Base-by-base conservation (phyloP, 2,888 invertebrate species). In the Melipona bicolor region DNA sequence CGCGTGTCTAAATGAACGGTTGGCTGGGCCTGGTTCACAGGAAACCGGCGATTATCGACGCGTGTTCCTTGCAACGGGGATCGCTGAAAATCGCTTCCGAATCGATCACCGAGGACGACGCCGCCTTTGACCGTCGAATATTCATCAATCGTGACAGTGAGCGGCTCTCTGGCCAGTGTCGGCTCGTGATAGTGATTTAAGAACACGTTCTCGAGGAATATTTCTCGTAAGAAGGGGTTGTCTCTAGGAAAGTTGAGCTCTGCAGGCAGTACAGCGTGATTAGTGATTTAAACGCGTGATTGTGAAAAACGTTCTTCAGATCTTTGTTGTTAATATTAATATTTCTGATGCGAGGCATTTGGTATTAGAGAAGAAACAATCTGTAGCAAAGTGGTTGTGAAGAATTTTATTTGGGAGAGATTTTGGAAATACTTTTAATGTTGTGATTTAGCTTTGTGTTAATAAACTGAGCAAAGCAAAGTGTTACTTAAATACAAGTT, bases 41-140 rank as follows among this genome's bases (percentile, higher is more conserved):
- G 84, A 85, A 80, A 67, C 62, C 74, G 75, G 43, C 79, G 64
- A 84, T 79, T 84, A 85, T 59, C n/a, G 32, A 52, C 54, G 49
- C 67, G 50, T 56, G 70, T 80, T 69, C 69, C 19, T 43, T 78
- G 73, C 62, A 62, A 79, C 62, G 72, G 43, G 9, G 65, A 77
- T 83, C 83, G 36, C 24, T 62, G 76, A 72, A 62, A 75, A 62
- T 81, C 64, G 69, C 75, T 78, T 72, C 75, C 56, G 80, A 86
- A 77, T 54, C 64, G 61, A 74, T 75, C 67, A 36, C 54, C 24
- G 27, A 32, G 67, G 59, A 27, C 61, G 27, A 27, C 56, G 27
- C 27, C 67, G 61, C 49, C 54, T 36, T 61, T n/a, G 70, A 70
- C 13, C n/a, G 0, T 24, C 50, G 64, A 73, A 61, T 67, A 52